phyloP scores from a whole-genome alignment of 2,888 invertebrate species.

The Busseola fusca region DNA sequence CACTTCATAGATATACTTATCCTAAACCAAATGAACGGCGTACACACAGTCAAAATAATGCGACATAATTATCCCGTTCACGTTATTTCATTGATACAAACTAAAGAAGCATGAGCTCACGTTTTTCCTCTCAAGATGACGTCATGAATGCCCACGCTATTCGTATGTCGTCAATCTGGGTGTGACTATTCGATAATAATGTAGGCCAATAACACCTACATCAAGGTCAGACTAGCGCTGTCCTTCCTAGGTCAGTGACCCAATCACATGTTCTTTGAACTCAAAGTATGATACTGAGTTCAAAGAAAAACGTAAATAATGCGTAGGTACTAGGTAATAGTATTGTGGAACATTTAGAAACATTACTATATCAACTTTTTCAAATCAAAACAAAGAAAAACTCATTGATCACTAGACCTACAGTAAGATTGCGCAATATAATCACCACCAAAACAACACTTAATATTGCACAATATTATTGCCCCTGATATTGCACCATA shows the following conservation, averaged over 20 bases:
- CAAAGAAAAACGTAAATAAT: neutral
- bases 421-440: neutral
- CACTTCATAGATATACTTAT: neutral
- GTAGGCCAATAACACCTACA: neutral
- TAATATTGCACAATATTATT: neutral
- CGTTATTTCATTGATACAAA: neutral
- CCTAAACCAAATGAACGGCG: neutral
- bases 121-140: neutral
- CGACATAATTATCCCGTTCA: too few species aligned
- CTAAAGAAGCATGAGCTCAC: neutral
- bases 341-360: neutral
- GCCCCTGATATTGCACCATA: neutral
- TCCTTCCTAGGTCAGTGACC: constrained; percentile 43
- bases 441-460: neutral
- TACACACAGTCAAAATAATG: neutral
- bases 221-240: constrained; percentile 3
- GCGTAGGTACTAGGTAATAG: constrained; percentile 2
- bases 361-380: too few species aligned
- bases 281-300: neutral
- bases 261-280: too few species aligned
- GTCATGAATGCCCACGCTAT: neutral
- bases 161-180: neutral
- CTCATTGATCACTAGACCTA: neutral
- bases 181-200: constrained; percentile 1
- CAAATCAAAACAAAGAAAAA: too few species aligned